Evolutionary conservation across 2,797 vertebrate genomes (phyloP), one percentile per base, ranked within the genome.

Genomic region (Gila robusta): DNA sequence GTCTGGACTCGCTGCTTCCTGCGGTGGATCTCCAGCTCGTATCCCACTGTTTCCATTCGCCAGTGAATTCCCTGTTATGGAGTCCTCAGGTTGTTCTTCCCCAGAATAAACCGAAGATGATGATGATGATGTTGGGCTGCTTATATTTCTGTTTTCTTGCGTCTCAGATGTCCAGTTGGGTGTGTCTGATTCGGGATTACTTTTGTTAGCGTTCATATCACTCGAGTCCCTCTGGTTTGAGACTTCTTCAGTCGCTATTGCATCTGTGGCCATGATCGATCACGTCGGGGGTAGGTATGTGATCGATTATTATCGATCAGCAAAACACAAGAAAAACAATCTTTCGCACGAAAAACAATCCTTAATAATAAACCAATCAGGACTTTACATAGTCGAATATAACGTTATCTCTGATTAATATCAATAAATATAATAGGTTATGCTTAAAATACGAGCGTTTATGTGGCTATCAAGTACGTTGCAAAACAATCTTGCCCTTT

Each of bases 181-280:
- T 93, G 95, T 94, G 94, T 93, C 94, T 79, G 86, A 77, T 23
- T 92, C 93, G 59, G 87, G 39, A 49, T 90, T 88, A 81, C 92
- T 93, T 91, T 93, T 94, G 94, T 94, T 94, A 88, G 91, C 49
- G 85, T 69, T 91, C 87, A 89, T 86, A 21, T 94, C 93, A 81
- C 85, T 88, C 17, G 80, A 85, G 89, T 66, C 91, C 59, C 54
- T 87, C 69, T 84, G 83, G 79, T 91, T 93, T 67, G 93, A 70
- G 82, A 69, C 92, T 23, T 90, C 91, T 79, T 94, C 94, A 73
- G 89, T 91, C 87, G 92, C 93, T 16, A 89, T 91, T 86, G 91
- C 91, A 86, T 95, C 95, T 82, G 95, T 92, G 85, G 94, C 95
- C 96, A 96, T 96, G 23, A n/a, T 74, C 56, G 69, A 85, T 70